Base-by-base conservation (phyloP, 1,140 invertebrate genomes). In the Leptinotarsa defecta region DNA sequence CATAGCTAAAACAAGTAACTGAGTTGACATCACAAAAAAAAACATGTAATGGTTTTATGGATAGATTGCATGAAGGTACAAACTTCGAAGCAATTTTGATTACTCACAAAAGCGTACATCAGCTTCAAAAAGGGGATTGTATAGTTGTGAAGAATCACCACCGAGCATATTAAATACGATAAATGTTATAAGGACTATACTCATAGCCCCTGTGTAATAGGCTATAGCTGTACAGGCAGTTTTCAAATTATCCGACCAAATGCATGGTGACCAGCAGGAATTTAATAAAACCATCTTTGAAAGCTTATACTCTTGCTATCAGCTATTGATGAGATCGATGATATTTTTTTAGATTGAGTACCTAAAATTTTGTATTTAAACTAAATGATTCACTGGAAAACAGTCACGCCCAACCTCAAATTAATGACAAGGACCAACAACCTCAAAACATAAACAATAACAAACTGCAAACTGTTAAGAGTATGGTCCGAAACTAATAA, bases 101-200 rank as follows among this genome's bases (percentile, higher is more conserved):
- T 73, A 90, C 92, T 91, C 88, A 94, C 92, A 94, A 74, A 85
- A 86, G 84, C 92, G 88, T 19, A 95, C 88, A 88, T 96, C 94
- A 48, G 94, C 91, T 86, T 96, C 95, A 86, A 96, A 96, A 27
- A 95, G 86, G 1, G 95, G 95, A 81, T 93, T 94, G 86, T 95
- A 96, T 15, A 95, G 86, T 82, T 96, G 94, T 1, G 93, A 92
- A 1, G 94, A 95, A 81, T 96, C 94, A 27, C 94, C 95, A 72
- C 94, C 94, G 81, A 84, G 86, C 86, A 96, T 89, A 85, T 94
- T 92, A 85, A 95, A 95, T 3, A 80, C 80, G 67, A 91, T 88
- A 77, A 95, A 88, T 2, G 93, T 94, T 76, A 95, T 95, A 0
- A 93, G 77, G 57, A 95, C 88, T 49, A 94, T 82, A 77, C 92